Percentiles rank a stretch among this genome's conserved stretches.
Evolutionary conservation across 2,113 vertebrate genomes (phyloP).

Genomic region (Sterna hirundo): DNA sequence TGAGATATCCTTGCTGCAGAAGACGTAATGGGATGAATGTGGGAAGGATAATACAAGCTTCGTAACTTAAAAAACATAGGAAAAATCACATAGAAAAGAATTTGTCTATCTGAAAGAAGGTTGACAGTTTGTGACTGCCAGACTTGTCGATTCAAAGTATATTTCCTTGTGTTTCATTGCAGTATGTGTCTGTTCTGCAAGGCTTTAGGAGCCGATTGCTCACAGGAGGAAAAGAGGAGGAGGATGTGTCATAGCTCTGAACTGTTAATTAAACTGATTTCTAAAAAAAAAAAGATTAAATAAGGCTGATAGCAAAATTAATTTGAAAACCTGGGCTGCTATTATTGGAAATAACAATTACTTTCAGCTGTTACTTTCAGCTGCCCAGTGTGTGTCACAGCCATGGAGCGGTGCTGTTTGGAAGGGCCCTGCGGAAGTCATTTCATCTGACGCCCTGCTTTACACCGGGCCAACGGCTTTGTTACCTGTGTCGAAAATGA

Average conservation of each 20-base stretch:
- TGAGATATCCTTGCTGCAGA: neutral
- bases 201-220: neutral
- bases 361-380: neutral
- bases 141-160: neutral
- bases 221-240: neutral
- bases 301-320: neutral
- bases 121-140: neutral
- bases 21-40: neutral
- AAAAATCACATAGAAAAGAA: neutral
- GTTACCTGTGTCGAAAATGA: rapidly evolving
- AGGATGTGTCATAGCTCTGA: neutral
- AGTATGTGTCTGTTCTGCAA: neutral
- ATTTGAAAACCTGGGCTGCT: neutral
- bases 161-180: neutral
- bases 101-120: neutral
- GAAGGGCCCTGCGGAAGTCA: neutral
- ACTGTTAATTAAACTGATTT: neutral
- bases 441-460: neutral
- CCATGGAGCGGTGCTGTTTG: neutral
- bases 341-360: rapidly evolving
- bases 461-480: neutral
- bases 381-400: rapidly evolving
- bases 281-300: neutral
- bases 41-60: neutral
- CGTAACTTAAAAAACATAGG: neutral